A percentile compares a stretch with the other conserved stretches of the same genome.
phyloP scores from a whole-genome alignment of 2,113 vertebrate species.

The Barbus barbus region DNA sequence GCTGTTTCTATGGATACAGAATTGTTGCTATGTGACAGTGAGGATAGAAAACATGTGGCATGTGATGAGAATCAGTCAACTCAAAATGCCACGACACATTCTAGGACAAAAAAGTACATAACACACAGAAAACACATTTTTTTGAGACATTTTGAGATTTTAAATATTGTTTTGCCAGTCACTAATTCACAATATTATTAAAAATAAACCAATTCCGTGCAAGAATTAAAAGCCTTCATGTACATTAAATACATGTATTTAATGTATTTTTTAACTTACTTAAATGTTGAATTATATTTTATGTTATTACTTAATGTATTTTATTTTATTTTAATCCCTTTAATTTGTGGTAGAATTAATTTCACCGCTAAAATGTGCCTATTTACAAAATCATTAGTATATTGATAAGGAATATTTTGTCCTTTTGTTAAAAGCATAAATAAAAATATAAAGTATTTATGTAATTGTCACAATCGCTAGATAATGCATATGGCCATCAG shows the following conservation, averaged over 20 bases:
- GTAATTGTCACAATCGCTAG: background rate
- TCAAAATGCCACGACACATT: background rate
- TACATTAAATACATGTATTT: too few relatives aligned
- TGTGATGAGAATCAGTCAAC: constrained; percentile 27
- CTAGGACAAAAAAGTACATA: background rate
- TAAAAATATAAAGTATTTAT: background rate
- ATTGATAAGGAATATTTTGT: background rate
- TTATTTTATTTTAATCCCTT: background rate
- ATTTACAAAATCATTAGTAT: background rate
- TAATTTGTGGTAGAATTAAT: background rate
- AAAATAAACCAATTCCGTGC: background rate
- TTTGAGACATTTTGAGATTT: background rate
- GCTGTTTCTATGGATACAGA: constrained; percentile 70
- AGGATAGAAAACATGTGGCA: constrained; percentile 49
- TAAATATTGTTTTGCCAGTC: background rate
- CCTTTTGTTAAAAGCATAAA: background rate
- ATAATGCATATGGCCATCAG: background rate
- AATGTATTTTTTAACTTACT: background rate
- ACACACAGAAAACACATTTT: background rate
- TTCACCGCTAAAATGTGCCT: background rate
- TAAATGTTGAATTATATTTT: background rate
- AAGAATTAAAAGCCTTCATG: background rate
- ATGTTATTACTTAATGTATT: background rate
- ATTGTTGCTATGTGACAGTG: constrained; percentile 70
- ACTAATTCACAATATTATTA: background rate